Base-by-base conservation (phyloP, 1,140 invertebrate species). In the Gryllus bimaculatus region DNA sequence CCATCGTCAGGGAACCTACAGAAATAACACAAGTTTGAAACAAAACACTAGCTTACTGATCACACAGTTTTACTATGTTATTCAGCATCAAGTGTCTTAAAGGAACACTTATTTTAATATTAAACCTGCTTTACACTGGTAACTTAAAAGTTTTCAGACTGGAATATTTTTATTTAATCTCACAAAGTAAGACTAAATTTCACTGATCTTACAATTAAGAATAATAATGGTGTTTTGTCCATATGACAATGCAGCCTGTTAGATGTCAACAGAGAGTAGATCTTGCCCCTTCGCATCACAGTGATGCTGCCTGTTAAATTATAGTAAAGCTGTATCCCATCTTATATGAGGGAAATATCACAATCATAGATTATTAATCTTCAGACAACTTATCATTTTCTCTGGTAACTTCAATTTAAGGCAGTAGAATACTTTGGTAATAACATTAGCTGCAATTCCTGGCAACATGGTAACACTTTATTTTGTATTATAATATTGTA, bases 111-210 rank as follows among this genome's bases (percentile, higher is more conserved):
- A 74, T 79, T 47, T 48, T 79, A 10, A 75, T 75, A 78, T 75
- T 75, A 74, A 73, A 79, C 78, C 73, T 75, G 48, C 48, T 8
- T 75, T 48, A 74, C 74, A 74, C 74, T 79, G 78, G 78, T 79
- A 79, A 79, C 78, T 79, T 75, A 66, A 66, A 66, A 13, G 10
- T 66, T 66, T 66, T 66, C 54, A 66, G 54, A 66, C 54, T 66
- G 54, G 54, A 66, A 66, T 66, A 66, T 18, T 66, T 66, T 66
- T 18, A 66, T 10, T 66, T 66, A 13, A 66, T 39, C 10, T 66
- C 54, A 66, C 54, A 13, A 66, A 3, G 10, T 66, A 66, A 66
- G 18, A 66, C 10, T 66, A 18, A 66, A 10, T 13, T 13, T 18
- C 18, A 18, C 54, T 13, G 54, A 13, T 66, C 10, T 66, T 66